Base-by-base conservation (phyloP, 1,140 invertebrate species). In the Hylaeus anthracinus region DNA sequence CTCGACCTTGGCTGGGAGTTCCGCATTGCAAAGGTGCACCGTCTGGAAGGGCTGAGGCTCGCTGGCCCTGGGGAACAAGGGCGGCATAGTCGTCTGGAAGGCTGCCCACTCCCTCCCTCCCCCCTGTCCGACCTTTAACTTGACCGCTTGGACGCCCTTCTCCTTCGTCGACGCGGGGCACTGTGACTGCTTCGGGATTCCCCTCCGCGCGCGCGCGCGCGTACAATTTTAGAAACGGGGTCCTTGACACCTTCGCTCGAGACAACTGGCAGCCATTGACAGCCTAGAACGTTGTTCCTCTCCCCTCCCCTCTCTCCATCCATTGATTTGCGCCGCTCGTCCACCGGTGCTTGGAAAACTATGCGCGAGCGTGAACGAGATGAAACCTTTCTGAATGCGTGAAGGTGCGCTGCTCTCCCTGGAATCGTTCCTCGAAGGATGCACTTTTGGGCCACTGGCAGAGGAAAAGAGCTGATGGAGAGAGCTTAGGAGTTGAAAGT, bases 81-180 rank as follows among this genome's bases (percentile, higher is more conserved):
- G 65, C 48, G 79, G 79, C 69, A 70, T 15, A 48, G 45, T 43
- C 8, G 48, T 51, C 55, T 48, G 43, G 45, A 48, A 4, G 65
- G 26, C 61, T 51, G 2, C 39, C 12, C 56, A 14, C 45, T 69
- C 15, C 15, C 67, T 15, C 39, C 3, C 5, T 2, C 43, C n/a
- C 43, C 63, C 64, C 45, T 41, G 79, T 41, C 53, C 86, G 88
- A 75, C 90, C 90, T 91, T 91, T 88, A 91, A 91, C 90, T 91
- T 91, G 89, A 90, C 89, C 88, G 85, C 77, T 64, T 71, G 10
- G 63, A 63, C 73, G 83, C 64, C 56, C 74, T 84, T 86, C 88
- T 83, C 78, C 72, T 83, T 84, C 82, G 63, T 66, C 76, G 61
- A 61, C 61, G 64, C 70, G 37, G 12, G 37, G 66, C 58, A 45